A percentile compares a stretch with the other conserved stretches of the same genome.
Evolutionary conservation across 1,140 invertebrate genomes (phyloP).

Genomic region (Orchestia grillus): DNA sequence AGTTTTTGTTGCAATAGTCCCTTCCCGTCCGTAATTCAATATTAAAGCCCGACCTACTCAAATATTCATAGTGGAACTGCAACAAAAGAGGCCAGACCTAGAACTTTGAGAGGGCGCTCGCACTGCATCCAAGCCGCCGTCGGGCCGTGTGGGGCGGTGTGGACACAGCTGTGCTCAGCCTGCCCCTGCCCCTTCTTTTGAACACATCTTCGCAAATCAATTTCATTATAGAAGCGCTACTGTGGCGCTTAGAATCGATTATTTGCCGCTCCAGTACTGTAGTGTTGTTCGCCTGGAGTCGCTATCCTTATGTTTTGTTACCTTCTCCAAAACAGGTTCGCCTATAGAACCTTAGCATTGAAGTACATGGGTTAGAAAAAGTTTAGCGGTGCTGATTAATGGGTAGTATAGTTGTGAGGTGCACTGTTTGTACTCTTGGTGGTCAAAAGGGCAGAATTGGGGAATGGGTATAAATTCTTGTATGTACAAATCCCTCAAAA

Average conservation of each 20-base stretch:
- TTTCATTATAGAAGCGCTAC: background rate
- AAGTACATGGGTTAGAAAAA: background rate
- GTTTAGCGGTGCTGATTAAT: background rate
- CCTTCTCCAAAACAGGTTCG: background rate
- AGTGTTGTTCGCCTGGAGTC: background rate
- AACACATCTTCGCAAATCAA: background rate
- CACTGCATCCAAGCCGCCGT: background rate
- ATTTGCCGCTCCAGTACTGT: background rate
- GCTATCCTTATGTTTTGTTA: background rate
- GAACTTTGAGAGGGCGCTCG: background rate
- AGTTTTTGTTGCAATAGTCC: background rate
- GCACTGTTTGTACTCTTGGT: background rate
- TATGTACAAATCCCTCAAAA: too few species aligned
- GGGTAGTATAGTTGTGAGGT: background rate
- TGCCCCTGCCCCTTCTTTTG: background rate
- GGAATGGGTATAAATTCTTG: too few species aligned
- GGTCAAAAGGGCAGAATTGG: background rate
- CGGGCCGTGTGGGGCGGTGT: background rate
- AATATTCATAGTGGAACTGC: background rate
- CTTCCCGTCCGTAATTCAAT: background rate
- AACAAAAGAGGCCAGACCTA: background rate
- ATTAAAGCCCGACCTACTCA: background rate
- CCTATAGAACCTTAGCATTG: background rate
- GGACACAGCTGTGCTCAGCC: background rate
- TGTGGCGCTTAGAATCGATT: background rate